A percentile compares a stretch with the other conserved stretches of the same genome.
These are phyloP conservation scores for Pollenia labialis DNA, from an alignment of 2,888 invertebrate species.

Conservation along the genomic window DNA sequence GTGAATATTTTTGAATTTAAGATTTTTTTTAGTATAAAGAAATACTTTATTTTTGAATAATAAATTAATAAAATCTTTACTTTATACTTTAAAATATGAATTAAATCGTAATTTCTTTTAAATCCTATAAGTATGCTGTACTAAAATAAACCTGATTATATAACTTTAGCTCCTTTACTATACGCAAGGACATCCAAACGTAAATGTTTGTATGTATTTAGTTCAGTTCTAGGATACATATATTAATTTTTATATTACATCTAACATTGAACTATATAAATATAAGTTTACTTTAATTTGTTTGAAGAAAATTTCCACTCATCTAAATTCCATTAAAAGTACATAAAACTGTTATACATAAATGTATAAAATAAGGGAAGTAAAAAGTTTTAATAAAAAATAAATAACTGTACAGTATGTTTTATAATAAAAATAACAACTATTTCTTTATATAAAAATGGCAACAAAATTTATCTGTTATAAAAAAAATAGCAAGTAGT, in stretches of 20 bases:
- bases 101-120: conserved; percentile 27
- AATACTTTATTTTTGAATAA: too few relatives aligned
- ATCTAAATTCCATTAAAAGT: conserved; percentile 64
- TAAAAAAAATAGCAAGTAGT: background rate
- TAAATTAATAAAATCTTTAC: background rate
- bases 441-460: conserved; percentile 30
- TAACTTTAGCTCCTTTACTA: background rate
- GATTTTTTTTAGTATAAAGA: too few relatives aligned
- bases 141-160: conserved; percentile 16
- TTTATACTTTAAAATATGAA: background rate
- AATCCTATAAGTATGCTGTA: conserved; percentile 20
- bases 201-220: background rate
- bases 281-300: conserved; percentile 2
- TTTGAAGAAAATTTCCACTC: conserved; percentile 20
- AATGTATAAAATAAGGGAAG: background rate
- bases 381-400: background rate
- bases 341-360: background rate
- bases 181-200: background rate
- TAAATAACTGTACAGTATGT: conserved; percentile 5
- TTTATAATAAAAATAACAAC: conserved; percentile 36
- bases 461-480: conserved; percentile 16
- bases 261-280: background rate
- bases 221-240: background rate
- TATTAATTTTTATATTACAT: background rate
- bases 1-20: too few relatives aligned